A percentile compares a stretch with the other conserved stretches of the same genome.
Evolutionary conservation across 2,113 vertebrate genomes (phyloP).

Genomic region (Ptilorrhoa leucosticta): DNA sequence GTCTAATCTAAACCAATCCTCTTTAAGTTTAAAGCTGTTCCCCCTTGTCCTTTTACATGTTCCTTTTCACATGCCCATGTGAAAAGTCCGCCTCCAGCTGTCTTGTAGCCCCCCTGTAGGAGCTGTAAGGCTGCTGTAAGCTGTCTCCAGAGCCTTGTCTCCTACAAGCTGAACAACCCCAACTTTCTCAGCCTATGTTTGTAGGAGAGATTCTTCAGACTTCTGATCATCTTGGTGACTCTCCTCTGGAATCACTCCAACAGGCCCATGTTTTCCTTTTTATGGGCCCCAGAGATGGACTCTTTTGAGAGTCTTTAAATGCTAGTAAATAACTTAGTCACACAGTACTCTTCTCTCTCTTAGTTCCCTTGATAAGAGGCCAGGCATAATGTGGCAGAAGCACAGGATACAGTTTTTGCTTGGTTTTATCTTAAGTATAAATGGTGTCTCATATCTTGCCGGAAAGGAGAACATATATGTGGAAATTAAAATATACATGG

Average conservation of each 20-base stretch:
- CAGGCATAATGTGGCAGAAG: neutral
- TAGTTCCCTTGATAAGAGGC: neutral
- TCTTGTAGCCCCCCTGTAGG: neutral
- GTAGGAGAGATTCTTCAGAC: neutral
- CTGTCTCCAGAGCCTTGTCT: neutral
- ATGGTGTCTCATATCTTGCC: neutral
- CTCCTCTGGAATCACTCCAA: neutral
- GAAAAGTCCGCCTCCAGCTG: neutral
- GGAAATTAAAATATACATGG: neutral
- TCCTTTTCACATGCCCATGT: neutral
- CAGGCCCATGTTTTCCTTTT: neutral
- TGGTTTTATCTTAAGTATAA: neutral
- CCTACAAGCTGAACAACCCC: neutral
- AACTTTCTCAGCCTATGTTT: neutral
- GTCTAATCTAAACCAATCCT: neutral
- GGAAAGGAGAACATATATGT: neutral
- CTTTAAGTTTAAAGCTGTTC: neutral
- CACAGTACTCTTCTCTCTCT: neutral
- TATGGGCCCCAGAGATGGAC: neutral
- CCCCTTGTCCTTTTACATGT: neutral
- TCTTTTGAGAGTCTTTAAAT: neutral
- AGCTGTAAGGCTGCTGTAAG: neutral
- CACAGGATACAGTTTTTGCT: neutral
- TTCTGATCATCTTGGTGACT: neutral
- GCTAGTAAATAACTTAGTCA: neutral